These are phyloP conservation scores for Psittacula derbiana DNA, from an alignment of 2,797 vertebrate species.

Conservation along the genomic window DNA sequence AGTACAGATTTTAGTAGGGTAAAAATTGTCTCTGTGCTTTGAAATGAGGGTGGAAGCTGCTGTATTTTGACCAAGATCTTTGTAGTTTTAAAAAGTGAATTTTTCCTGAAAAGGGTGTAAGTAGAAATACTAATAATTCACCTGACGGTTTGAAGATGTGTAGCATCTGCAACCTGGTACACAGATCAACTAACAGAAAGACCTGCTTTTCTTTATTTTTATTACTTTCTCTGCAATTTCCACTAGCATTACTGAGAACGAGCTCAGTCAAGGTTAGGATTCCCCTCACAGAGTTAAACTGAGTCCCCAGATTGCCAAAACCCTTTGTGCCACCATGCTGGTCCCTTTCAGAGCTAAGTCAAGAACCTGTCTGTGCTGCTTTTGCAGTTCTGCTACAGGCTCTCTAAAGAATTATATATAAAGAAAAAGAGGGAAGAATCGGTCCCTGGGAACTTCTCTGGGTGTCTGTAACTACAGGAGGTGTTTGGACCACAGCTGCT, in stretches of 20 bases:
- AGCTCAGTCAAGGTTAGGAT: fast-evolving
- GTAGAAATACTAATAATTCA: background rate
- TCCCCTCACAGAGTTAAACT: background rate
- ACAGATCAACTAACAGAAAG: background rate
- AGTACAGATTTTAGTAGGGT: background rate
- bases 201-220: background rate
- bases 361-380: background rate
- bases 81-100: background rate
- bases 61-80: background rate
- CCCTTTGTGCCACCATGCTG: background rate
- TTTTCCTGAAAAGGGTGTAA: background rate
- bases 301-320: background rate
- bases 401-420: background rate
- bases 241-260: background rate
- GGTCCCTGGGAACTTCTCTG: background rate
- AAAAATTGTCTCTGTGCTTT: background rate
- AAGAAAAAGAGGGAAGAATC: background rate
- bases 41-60: background rate
- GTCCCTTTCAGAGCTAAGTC: background rate
- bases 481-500: background rate
- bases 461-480: background rate
- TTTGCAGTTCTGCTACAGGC: background rate
- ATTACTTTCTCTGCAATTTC: background rate
- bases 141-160: background rate
- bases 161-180: background rate